Conservation (phyloP, 30 jellyfish, hydroid and myxozoan genomes). For the Hydractinia symbiolongicarpus region DNA sequence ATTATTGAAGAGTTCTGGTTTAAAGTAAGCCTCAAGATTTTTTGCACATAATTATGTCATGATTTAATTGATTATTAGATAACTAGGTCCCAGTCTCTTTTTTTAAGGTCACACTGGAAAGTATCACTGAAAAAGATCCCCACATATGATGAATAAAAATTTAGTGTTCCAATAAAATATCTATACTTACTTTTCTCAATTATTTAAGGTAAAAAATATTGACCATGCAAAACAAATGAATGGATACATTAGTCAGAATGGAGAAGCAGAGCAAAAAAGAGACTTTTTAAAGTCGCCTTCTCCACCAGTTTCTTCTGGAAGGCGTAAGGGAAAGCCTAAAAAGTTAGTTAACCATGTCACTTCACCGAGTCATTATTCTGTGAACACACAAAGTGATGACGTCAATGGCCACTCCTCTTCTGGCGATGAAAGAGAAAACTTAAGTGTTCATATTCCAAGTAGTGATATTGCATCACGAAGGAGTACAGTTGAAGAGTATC, state of each 20-base stretch:
- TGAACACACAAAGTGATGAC: too few species aligned
- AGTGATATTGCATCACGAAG: not conserved
- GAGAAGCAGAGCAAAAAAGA: not conserved
- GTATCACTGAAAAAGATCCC: too few species aligned
- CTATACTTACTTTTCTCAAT: too few species aligned
- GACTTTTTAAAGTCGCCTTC: not conserved
- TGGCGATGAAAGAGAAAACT: not conserved
- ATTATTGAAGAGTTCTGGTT: conserved; percentile 22
- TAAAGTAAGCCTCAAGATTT: not conserved
- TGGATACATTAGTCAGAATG: conserved; percentile 6
- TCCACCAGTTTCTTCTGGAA: not conserved
- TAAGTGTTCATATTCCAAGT: conserved; percentile 1
- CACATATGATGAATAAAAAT: not conserved
- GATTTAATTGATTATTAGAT: too few species aligned
- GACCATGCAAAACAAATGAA: not conserved
- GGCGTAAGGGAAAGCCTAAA: conserved; percentile 27
- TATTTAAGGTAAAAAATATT: conserved; percentile 8
- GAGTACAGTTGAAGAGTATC: conserved; percentile 25
- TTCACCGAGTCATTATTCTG: not conserved
- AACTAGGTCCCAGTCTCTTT: too few species aligned
- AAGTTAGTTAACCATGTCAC: not conserved
- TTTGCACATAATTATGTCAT: too few species aligned
- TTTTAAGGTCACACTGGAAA: too few species aligned
- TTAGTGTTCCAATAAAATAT: too few species aligned
- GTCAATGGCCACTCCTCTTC: too few species aligned